These are phyloP conservation scores for Protosalanx chinensis DNA, from an alignment of 2,797 vertebrate species.

Conservation along the genomic window DNA sequence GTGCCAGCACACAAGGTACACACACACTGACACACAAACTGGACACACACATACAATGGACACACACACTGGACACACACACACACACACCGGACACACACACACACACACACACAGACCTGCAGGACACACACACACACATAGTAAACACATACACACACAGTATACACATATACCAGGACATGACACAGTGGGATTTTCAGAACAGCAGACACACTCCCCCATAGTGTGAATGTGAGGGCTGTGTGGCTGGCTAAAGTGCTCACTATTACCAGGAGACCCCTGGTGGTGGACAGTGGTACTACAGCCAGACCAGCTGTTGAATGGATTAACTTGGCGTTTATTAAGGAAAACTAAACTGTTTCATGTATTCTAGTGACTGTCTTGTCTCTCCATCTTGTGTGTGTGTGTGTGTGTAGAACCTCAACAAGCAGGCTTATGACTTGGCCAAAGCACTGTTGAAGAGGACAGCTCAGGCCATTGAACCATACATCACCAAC, in stretches of 20 bases:
- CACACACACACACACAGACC: background rate
- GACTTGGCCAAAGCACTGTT: conserved; percentile 96
- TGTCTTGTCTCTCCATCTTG: conserved; percentile 9
- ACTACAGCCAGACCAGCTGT: no score
- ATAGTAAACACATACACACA: background rate
- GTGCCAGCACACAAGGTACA: conserved; percentile 96
- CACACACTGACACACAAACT: background rate
- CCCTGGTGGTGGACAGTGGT: no score
- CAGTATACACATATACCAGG: background rate
- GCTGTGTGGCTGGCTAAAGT: no score
- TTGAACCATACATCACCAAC: conserved; percentile 98
- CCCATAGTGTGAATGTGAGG: background rate
- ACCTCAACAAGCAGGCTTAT: conserved; percentile 98
- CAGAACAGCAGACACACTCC: background rate
- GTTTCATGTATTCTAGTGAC: no score
- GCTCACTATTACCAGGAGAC: no score
- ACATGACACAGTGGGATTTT: no score
- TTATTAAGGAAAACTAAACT: no score
- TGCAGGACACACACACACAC: background rate
- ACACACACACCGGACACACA: background rate
- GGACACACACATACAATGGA: background rate
- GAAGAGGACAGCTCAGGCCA: conserved; percentile 97
- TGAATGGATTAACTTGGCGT: no score
- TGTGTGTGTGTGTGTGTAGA: conserved; percentile 69
- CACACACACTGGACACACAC: background rate